Percentiles rank a stretch among this genome's conserved stretches.
Conservation (phyloP, 2,888 invertebrate genomes). For the Melinaea menophilus region DNA sequence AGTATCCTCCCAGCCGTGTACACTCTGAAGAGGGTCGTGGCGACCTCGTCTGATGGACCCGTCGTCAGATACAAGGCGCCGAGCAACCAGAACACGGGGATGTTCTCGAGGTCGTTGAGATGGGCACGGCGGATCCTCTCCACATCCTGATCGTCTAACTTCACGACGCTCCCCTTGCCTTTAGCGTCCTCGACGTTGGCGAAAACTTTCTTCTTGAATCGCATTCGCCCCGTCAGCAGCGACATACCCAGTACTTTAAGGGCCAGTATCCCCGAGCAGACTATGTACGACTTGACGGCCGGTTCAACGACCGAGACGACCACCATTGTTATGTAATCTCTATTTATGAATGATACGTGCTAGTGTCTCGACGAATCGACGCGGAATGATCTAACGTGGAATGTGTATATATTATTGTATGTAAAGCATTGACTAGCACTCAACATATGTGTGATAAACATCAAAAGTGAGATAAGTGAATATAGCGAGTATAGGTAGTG, state of each 20-base stretch:
- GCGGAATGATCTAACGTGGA: constrained; percentile 20
- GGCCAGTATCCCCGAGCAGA: constrained; percentile 50
- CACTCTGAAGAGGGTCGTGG: constrained; percentile 42
- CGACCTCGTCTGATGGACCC: constrained; percentile 50
- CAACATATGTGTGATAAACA: too few species aligned
- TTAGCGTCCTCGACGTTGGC: constrained; percentile 57
- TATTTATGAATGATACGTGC: constrained; percentile 17
- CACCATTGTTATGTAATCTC: constrained; percentile 33
- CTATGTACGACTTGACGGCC: constrained; percentile 44
- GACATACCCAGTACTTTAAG: constrained; percentile 49
- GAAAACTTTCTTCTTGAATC: constrained; percentile 50
- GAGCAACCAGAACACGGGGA: constrained; percentile 80
- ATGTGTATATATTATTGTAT: background rate
- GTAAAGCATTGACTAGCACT: background rate
- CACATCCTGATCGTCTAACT: constrained; percentile 54
- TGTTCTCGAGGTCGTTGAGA: constrained; percentile 85
- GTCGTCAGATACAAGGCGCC: constrained; percentile 77
- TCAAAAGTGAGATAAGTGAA: too few species aligned
- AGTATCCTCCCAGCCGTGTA: constrained; percentile 69
- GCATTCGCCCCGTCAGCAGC: constrained; percentile 43
- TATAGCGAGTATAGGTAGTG: too few species aligned
- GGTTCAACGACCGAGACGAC: constrained; percentile 43
- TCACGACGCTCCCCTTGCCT: constrained; percentile 52
- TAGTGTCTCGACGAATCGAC: background rate
- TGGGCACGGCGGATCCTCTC: constrained; percentile 77